phyloP scores from a whole-genome alignment of 2,113 vertebrate species.

The Paramormyrops kingsleyae region DNA sequence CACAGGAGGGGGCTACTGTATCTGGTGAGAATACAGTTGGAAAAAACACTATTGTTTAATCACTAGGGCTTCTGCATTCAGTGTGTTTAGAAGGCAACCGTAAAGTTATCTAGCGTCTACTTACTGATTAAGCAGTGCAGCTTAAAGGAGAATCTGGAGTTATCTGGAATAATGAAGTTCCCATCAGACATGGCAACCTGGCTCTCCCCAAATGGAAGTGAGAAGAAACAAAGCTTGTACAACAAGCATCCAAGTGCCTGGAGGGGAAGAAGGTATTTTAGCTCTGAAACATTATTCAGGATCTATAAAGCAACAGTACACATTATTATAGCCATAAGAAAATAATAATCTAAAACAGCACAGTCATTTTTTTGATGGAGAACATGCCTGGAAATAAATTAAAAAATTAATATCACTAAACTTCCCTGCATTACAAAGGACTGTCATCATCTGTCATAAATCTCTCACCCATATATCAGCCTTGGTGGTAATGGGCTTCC shows the following conservation, averaged over 20 bases:
- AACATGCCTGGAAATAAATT: background rate
- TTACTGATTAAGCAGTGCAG: conserved; percentile 92
- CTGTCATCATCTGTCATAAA: background rate
- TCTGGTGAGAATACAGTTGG: background rate
- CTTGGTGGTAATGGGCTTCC: conserved; percentile 92
- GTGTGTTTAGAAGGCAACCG: background rate
- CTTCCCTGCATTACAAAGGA: background rate
- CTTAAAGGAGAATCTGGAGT: conserved; percentile 81
- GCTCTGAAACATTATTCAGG: background rate
- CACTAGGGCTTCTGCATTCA: background rate
- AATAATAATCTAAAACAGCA: background rate
- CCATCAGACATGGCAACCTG: conserved; percentile 98
- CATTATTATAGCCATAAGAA: background rate
- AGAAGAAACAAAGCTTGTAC: conserved; percentile 98
- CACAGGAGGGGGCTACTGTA: background rate
- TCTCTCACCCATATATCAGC: conserved; percentile 95
- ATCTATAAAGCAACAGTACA: background rate
- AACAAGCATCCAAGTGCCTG: conserved; percentile 97
- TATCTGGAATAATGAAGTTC: conserved; percentile 87
- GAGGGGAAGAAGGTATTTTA: conserved; percentile 27
- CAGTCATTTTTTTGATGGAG: background rate
- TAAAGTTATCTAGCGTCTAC: conserved; percentile 45
- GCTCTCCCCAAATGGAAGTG: conserved; percentile 96
- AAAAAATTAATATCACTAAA: background rate
- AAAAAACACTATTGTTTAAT: background rate